A percentile compares a stretch with the other conserved stretches of the same genome.
These are phyloP conservation scores for Ametastegia equiseti DNA, from an alignment of 2,888 invertebrate genomes.

Conservation along the genomic window DNA sequence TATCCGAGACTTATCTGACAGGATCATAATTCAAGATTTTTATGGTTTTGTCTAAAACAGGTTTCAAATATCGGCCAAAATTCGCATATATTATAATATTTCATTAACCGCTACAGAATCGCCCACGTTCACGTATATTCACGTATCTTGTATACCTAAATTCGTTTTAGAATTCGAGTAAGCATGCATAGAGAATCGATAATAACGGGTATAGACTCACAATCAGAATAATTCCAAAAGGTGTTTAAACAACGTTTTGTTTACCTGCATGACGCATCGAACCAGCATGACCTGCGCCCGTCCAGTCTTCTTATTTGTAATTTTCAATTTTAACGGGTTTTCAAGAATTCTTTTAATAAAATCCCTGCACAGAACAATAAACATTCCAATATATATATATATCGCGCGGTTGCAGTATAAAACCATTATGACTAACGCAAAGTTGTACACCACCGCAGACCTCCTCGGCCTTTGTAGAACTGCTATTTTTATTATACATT, in stretches of 20 bases:
- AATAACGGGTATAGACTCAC: not conserved
- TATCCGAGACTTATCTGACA: not conserved
- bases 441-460: no score
- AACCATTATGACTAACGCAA: no score
- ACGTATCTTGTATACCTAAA: no score
- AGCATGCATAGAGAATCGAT: not conserved
- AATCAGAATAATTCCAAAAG: not conserved
- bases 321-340: not conserved
- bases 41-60: not conserved
- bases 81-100: not conserved
- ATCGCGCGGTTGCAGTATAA: no score
- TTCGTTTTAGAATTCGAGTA: not conserved
- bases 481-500: conserved; percentile 9
- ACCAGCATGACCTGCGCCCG: not conserved
- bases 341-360: not conserved
- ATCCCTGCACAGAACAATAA: no score
- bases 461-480: not conserved
- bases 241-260: not conserved
- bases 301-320: not conserved
- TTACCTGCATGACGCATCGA: conserved; percentile 16
- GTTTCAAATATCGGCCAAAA: not conserved
- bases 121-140: no score
- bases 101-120: conserved; percentile 1
- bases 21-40: not conserved
- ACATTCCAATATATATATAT: no score